Evolutionary conservation across 1,140 invertebrate species (phyloP).

Genomic region (Sitobion miscanthi): DNA sequence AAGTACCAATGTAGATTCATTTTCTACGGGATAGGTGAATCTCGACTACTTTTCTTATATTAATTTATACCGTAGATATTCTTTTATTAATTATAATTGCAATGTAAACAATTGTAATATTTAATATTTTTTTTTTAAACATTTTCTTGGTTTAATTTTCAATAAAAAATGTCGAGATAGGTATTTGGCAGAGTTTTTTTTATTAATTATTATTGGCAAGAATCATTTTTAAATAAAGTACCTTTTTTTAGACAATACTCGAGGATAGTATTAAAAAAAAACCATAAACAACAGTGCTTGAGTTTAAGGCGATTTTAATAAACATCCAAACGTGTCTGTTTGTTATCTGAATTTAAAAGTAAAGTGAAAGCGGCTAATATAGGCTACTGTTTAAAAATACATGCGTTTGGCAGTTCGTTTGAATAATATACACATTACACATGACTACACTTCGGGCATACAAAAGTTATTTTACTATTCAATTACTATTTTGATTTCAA

Average conservation of each 20-base stretch:
- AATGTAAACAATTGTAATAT: neutral
- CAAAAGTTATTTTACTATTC: neutral
- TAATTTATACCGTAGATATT: neutral
- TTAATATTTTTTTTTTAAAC: neutral
- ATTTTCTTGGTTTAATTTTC: neutral
- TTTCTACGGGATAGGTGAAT: neutral
- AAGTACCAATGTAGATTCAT: neutral
- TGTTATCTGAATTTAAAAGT: slow-evolving; percentile 19
- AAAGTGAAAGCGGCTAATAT: slow-evolving; percentile 24
- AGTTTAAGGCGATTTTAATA: neutral
- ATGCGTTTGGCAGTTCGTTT: neutral
- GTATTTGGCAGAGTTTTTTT: neutral
- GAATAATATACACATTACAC: neutral
- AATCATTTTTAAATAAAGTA: neutral
- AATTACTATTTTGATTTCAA: neutral
- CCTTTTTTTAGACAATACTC: neutral
- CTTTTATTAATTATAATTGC: neutral
- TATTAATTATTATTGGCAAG: neutral
- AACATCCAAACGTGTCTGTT: slow-evolving; percentile 19
- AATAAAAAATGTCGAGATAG: neutral
- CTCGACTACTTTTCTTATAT: neutral
- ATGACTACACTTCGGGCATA: neutral
- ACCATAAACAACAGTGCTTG: neutral
- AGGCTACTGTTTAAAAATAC: slow-evolving; percentile 12
- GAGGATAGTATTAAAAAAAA: neutral